Conservation (phyloP, 2,797 vertebrate genomes). For the Hipposideros larvatus region DNA sequence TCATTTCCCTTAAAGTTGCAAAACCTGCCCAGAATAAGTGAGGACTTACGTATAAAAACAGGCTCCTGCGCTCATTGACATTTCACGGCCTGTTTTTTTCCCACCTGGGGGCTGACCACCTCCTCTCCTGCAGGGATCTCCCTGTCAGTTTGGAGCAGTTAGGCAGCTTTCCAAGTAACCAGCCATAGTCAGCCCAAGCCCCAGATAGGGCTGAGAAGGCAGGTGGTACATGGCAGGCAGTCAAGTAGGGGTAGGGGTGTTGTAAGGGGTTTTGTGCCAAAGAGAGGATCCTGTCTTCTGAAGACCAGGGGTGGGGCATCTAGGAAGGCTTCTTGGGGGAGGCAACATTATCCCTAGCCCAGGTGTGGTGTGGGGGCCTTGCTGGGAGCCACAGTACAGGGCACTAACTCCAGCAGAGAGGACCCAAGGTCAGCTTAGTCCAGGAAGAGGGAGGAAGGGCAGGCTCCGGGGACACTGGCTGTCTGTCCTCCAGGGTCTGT, state of each 20-base stretch:
- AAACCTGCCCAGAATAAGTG: not conserved
- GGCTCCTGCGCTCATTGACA: not conserved
- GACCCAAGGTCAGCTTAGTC: not conserved
- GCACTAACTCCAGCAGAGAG: not conserved
- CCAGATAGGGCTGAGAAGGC: fast-evolving
- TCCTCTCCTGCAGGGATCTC: not conserved
- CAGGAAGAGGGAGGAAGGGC: not conserved
- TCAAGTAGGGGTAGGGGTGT: not conserved
- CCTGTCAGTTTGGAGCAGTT: not conserved
- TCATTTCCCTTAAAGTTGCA: not conserved
- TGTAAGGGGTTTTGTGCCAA: not conserved
- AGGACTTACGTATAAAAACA: not conserved
- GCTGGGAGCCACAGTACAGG: not conserved
- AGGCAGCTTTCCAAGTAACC: not conserved
- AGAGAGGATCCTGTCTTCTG: not conserved
- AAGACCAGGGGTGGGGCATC: not conserved
- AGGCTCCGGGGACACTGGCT: not conserved
- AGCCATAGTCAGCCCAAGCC: not conserved
- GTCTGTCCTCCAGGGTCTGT: not conserved
- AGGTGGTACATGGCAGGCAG: not conserved
- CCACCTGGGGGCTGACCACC: too few relatives aligned
- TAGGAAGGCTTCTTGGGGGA: not conserved
- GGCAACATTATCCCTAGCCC: not conserved
- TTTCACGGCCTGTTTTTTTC: too few relatives aligned
- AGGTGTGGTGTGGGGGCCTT: not conserved